Evolutionary conservation across 2,888 invertebrate genomes (phyloP).

Genomic region (Corythucha ciliata): DNA sequence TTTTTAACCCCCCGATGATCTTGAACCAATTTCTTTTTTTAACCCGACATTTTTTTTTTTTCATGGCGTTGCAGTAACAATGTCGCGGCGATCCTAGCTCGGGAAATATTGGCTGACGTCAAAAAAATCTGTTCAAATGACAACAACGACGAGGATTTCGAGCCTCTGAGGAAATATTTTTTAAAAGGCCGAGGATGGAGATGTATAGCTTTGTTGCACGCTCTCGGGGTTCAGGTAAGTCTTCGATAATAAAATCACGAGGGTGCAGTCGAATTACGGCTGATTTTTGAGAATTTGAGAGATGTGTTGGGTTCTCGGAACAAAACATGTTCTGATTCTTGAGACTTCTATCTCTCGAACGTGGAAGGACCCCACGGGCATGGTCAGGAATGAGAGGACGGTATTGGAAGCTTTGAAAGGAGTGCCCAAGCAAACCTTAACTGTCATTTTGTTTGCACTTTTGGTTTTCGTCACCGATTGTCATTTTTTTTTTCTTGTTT

Average conservation of each 20-base stretch:
- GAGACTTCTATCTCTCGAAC: too few relatives aligned
- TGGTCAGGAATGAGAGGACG: too few relatives aligned
- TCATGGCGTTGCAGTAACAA: slow-evolving; percentile 48
- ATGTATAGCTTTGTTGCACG: slow-evolving; percentile 49
- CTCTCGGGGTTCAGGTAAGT: slow-evolving; percentile 49
- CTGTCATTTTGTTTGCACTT: background rate
- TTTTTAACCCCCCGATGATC: too few relatives aligned
- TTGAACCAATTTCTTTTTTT: too few relatives aligned
- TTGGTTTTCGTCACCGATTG: background rate
- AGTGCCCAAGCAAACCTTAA: too few relatives aligned
- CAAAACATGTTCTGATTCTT: too few relatives aligned
- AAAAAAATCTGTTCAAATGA: slow-evolving; percentile 44
- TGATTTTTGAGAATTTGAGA: too few relatives aligned
- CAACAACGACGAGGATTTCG: slow-evolving; percentile 41
- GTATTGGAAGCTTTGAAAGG: too few relatives aligned
- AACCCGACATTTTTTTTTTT: slow-evolving; percentile 22
- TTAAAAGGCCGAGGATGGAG: slow-evolving; percentile 54
- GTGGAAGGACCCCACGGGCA: too few relatives aligned
- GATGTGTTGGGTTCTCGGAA: too few relatives aligned
- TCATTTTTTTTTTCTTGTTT: background rate
- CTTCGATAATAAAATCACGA: slow-evolving; percentile 2
- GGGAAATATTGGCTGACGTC: slow-evolving; percentile 54
- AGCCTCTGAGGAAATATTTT: slow-evolving; percentile 45
- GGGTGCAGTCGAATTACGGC: too few relatives aligned
- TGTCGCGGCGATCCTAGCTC: slow-evolving; percentile 53